Base-by-base conservation (phyloP, 2,888 invertebrate genomes). In the Drosophila mulleri region DNA sequence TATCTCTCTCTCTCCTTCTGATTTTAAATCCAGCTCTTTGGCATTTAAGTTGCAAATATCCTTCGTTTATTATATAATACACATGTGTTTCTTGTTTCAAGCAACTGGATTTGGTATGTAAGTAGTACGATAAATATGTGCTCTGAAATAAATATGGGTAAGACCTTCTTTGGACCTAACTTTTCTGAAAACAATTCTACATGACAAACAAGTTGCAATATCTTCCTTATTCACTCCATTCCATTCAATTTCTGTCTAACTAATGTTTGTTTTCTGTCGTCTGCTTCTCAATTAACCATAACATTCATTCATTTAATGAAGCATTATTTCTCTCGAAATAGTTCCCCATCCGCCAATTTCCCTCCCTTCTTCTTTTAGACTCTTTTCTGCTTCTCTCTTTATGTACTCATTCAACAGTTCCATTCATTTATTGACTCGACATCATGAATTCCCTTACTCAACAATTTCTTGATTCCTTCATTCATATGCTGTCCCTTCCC, bases 61-160 rank as follows among this genome's bases (percentile, higher is more conserved):
- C 1, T 14, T 18, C 29, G 5, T 8, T 54, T 11, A 37, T 39
- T n/a, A 53, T n/a, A 39, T 26, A 41, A 29, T 26, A 18, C 54
- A 41, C 12, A n/a, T 41, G 52, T 48, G 29, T 18, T 52, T 53
- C 23, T 20, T 37, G 23, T 23, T 53, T 53, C 14, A 16, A 23
- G 52, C 20, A 53, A 23, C 37, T 53, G 52, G 52, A 54, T 54
- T 54, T 54, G 41, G 16, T 54, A 12, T 23, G 29, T 53, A 53
- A 53, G 52, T 9, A 23, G 52, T 35, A 0, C 20, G 20, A 20
- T 35, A 20, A 9, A 16, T 9, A 8, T 16, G 16, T 35, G 16
- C n/a, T 7, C 37, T 39, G 16, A 23, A 3, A 23, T 14, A 23
- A 14, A 2, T 45, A 23, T 45, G 20, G 0, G 14, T 44, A 6